Evolutionary conservation across 2,113 vertebrate species (phyloP).

Genomic region (human): DNA sequence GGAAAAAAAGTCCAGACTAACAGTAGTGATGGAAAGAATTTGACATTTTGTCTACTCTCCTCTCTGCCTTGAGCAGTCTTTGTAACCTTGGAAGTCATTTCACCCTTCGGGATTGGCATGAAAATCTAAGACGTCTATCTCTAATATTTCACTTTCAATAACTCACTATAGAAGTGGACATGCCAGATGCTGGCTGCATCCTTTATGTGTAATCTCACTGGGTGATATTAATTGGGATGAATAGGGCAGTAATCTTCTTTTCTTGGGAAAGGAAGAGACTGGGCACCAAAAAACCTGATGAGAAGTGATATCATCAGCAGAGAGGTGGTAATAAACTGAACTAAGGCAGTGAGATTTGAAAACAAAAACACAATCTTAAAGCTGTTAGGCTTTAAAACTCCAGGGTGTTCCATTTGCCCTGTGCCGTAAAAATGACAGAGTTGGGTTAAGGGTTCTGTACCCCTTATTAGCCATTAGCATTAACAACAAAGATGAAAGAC

Average conservation of each 20-base stretch:
- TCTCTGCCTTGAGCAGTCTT: background rate
- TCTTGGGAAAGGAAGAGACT: background rate
- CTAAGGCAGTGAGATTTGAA: background rate
- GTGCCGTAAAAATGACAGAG: constrained; percentile 57
- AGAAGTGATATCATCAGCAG: background rate
- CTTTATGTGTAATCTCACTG: background rate
- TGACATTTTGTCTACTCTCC: background rate
- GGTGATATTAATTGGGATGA: background rate
- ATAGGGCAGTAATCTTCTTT: background rate
- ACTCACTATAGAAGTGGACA: background rate
- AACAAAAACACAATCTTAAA: background rate
- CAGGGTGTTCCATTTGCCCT: constrained; percentile 31
- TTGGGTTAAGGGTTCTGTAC: constrained; percentile 11
- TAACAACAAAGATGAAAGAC: constrained; percentile 63
- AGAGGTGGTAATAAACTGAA: background rate
- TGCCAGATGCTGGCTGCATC: background rate
- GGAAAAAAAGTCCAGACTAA: background rate
- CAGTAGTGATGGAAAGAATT: background rate
- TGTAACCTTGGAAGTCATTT: background rate
- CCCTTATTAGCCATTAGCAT: constrained; percentile 44
- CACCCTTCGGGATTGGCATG: background rate
- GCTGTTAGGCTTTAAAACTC: background rate
- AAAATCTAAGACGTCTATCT: background rate
- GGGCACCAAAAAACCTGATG: background rate
- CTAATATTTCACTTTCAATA: background rate